Conservation (phyloP, 2,888 invertebrate species). For the Drosophila paracracens region DNA sequence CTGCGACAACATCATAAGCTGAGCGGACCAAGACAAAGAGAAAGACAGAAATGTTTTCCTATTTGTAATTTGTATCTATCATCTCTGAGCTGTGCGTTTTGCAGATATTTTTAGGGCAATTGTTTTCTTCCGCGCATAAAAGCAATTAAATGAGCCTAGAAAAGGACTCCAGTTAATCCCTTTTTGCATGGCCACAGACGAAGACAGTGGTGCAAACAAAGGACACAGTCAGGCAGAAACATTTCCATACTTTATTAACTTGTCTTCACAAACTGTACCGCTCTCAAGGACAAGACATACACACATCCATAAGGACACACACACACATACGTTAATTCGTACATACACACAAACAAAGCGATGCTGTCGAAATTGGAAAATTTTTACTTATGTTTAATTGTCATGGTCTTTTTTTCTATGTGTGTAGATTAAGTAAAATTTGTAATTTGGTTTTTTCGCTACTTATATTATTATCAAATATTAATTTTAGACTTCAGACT, state of each 20-base stretch:
- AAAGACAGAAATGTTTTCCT: conserved; percentile 29
- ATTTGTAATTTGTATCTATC: conserved; percentile 33
- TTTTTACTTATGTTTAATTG: neutral
- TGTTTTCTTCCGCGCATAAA: conserved; percentile 62
- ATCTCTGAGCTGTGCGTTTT: conserved; percentile 2
- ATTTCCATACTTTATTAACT: conserved; percentile 80
- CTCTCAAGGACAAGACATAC: neutral
- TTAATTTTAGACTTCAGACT: neutral
- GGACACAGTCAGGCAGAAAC: conserved; percentile 41
- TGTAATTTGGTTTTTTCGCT: neutral
- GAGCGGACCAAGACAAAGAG: conserved; percentile 12
- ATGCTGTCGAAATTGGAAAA: neutral
- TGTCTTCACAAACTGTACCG: conserved; percentile 38
- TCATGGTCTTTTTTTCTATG: too few species aligned
- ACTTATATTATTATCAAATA: neutral
- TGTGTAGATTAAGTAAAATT: too few species aligned
- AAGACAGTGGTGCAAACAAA: conserved; percentile 7
- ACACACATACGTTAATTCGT: neutral
- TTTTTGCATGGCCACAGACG: conserved; percentile 31
- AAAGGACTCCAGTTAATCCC: conserved; percentile 69
- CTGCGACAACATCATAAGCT: conserved; percentile 42
- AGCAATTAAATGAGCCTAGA: conserved; percentile 74
- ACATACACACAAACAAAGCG: neutral
- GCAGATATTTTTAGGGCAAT: conserved; percentile 38
- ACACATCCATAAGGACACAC: neutral